Evolutionary conservation across 1,140 invertebrate species (phyloP).

Genomic region (Temnothorax longispinosus): DNA sequence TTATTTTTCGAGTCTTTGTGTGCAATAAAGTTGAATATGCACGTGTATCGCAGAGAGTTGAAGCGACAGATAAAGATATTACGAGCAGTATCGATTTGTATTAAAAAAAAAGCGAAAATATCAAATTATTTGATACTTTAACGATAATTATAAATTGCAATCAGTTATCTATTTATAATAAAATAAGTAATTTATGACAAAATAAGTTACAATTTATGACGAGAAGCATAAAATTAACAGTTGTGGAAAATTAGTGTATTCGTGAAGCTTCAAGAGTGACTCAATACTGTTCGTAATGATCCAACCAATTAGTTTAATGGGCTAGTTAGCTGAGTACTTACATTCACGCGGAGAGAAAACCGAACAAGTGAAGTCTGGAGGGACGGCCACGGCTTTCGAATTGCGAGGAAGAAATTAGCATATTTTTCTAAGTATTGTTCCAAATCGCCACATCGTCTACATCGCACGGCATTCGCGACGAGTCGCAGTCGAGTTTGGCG

Average conservation of each 20-base stretch:
- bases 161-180: not conserved
- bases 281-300: constrained; percentile 31
- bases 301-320: not conserved
- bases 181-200: not conserved
- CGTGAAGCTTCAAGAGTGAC: not conserved
- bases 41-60: not conserved
- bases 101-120: not conserved
- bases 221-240: not conserved
- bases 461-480: not conserved
- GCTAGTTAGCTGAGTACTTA: constrained; percentile 37
- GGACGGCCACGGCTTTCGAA: not conserved
- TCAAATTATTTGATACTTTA: not conserved
- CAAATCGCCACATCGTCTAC: not conserved
- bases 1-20: not conserved
- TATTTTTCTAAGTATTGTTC: constrained; percentile 47
- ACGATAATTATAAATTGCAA: not conserved
- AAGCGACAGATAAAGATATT: constrained; percentile 9
- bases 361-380: not conserved
- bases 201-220: not conserved
- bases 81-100: constrained; percentile 14
- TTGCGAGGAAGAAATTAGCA: not conserved
- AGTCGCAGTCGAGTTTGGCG: not conserved
- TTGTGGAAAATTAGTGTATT: not conserved
- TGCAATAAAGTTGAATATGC: not conserved
- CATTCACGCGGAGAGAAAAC: not conserved